phyloP scores from a whole-genome alignment of 2,888 invertebrate genomes.

The Poecilobothrus nobilitatus region DNA sequence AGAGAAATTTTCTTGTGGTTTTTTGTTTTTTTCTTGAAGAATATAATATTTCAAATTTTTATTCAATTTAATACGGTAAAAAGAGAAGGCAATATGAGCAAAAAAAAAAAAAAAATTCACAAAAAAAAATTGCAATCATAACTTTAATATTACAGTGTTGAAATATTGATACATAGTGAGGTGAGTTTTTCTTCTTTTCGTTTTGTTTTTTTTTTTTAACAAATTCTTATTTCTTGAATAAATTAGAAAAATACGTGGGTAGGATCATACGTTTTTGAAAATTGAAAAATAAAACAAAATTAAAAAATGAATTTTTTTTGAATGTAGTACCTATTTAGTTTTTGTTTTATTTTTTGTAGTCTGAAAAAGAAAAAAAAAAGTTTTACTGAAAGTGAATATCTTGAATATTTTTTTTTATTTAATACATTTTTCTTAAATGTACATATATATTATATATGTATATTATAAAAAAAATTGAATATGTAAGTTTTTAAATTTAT shows the following conservation, averaged over 20 bases:
- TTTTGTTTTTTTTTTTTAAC: not conserved
- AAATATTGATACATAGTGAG: not conserved
- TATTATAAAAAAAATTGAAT: too few relatives aligned
- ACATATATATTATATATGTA: too few relatives aligned
- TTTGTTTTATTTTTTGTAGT: too few relatives aligned
- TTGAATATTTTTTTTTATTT: too few relatives aligned
- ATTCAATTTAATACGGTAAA: not conserved
- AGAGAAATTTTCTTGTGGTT: not conserved
- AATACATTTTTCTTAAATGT: too few relatives aligned
- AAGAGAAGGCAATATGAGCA: not conserved
- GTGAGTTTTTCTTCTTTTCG: not conserved
- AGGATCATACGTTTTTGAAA: not conserved
- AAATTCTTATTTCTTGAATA: not conserved
- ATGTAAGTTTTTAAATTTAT: too few relatives aligned
- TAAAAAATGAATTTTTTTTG: too few relatives aligned
- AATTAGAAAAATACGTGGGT: not conserved
- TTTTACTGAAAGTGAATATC: too few relatives aligned
- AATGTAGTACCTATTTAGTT: too few relatives aligned
- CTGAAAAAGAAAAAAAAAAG: too few relatives aligned
- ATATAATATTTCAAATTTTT: not conserved
- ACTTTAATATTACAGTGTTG: not conserved
- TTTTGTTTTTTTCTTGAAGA: not conserved
- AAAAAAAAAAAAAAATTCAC: not conserved
- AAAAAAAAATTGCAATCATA: not conserved
- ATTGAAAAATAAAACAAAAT: not conserved